Percentiles rank a stretch among this genome's conserved stretches.
phyloP scores from a whole-genome alignment of 2,888 invertebrate species.

The Dasysyrphus albostriatus region DNA sequence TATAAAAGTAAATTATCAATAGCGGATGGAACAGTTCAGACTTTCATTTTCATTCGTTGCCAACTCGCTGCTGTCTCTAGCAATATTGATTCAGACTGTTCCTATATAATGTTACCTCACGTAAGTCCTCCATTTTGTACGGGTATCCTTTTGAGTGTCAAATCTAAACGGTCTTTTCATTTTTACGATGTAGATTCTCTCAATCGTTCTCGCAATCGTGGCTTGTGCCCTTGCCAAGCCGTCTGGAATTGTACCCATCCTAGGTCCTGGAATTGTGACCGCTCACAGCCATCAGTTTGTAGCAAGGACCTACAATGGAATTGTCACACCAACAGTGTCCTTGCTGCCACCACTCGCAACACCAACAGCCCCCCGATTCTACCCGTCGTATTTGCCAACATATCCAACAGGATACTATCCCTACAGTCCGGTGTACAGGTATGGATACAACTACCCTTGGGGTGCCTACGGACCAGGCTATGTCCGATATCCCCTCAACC shows the following conservation, averaged over 20 bases:
- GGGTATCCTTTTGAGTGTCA: not conserved
- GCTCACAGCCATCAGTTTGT: conserved; percentile 67
- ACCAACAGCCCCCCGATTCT: conserved; percentile 40
- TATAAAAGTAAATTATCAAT: conserved; percentile 67
- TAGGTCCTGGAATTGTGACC: conserved; percentile 66
- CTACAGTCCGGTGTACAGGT: conserved; percentile 60
- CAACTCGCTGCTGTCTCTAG: conserved; percentile 14
- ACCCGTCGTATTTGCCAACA: conserved; percentile 60
- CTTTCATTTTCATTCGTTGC: conserved; percentile 52
- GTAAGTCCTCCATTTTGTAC: conserved; percentile 49
- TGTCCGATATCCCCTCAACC: conserved; percentile 59
- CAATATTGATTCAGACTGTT: conserved; percentile 9
- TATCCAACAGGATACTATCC: conserved; percentile 64
- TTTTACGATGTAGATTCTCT: conserved; percentile 28
- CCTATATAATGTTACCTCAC: conserved; percentile 50
- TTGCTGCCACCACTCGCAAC: conserved; percentile 58
- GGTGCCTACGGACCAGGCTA: conserved; percentile 57
- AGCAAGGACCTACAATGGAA: conserved; percentile 68
- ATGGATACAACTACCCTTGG: conserved; percentile 68
- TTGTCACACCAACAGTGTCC: conserved; percentile 56
- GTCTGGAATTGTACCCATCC: conserved; percentile 69
- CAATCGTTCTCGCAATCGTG: conserved; percentile 60
- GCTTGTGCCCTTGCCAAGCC: conserved; percentile 70
- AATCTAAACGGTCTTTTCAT: conserved; percentile 11
- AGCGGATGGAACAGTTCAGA: conserved; percentile 52